Evolutionary conservation across 2,888 invertebrate species (phyloP).

Genomic region (Leptinotarsa juncta): DNA sequence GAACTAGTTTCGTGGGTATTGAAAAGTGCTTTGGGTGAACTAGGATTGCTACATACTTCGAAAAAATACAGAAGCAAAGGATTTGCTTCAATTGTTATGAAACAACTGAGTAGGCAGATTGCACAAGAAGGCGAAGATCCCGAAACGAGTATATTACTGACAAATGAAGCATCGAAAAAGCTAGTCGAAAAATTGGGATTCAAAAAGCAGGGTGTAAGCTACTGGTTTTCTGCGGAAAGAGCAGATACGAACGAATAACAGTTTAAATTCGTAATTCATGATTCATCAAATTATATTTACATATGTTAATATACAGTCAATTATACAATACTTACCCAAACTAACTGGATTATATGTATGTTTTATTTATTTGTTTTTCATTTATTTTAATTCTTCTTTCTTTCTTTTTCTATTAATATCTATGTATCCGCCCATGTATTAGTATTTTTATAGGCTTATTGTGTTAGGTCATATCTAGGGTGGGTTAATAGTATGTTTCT

Average conservation of each 20-base stretch:
- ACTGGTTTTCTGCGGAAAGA: slow-evolving; percentile 21
- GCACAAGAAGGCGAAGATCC: slow-evolving; percentile 57
- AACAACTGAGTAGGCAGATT: slow-evolving; percentile 57
- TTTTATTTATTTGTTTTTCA: no score
- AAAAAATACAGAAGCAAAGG: slow-evolving; percentile 60
- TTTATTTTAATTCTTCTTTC: no score
- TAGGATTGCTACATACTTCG: slow-evolving; percentile 60
- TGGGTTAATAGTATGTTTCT: no score
- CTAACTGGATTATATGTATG: no score
- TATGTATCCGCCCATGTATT: no score
- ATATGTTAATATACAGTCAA: no score
- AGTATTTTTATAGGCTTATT: no score
- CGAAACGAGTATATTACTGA: slow-evolving; percentile 54
- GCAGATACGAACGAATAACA: slow-evolving; percentile 12
- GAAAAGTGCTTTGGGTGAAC: slow-evolving; percentile 58
- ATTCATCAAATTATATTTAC: no score
- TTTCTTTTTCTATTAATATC: no score
- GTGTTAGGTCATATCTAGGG: no score
- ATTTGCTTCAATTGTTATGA: slow-evolving; percentile 59
- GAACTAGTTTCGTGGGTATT: slow-evolving; percentile 61
- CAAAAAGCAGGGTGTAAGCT: slow-evolving; percentile 23
- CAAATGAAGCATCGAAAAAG: slow-evolving; percentile 58
- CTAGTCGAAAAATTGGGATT: slow-evolving; percentile 60
- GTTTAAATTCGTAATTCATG: no score
- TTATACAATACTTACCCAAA: no score